Base-by-base conservation (phyloP, 2,888 invertebrate genomes). In the Diarsia dahlii region DNA sequence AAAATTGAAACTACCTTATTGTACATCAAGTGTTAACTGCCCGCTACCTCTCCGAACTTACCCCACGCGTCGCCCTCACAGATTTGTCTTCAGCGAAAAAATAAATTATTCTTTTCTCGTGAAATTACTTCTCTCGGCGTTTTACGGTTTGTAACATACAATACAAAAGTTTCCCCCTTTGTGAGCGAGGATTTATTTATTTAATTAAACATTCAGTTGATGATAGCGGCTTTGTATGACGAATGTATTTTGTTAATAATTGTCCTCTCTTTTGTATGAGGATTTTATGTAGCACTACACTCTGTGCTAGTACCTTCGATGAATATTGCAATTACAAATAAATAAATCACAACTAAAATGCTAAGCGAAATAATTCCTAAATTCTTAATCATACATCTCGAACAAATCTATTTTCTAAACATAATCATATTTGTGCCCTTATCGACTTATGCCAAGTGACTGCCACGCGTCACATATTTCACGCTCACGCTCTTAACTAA, bases 71-170 rank as follows among this genome's bases (percentile, higher is more conserved):
- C 50, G 20, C 20, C 20, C 62, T 74, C 74, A 65, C 66, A 81
- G 76, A 84, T 84, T 84, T 84, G 75, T 86, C 82, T 84, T 78
- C 78, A 80, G 73, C 66, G 75, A 80, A 82, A 85, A 87, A 84
- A 87, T 80, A 84, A 84, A 84, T 87, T 79, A 87, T 84, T 81
- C 79, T 85, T 87, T 87, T 78, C 82, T 78, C 71, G 66, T 79
- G 67, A 80, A 87, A 87, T 88, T 88, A 87, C 86, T 84, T 86
- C 75, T 81, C 60, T 77, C 70, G 63, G 72, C 82, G 66, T 84
- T 87, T 78, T 80, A 80, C 76, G 72, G 71, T 76, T 79, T 77
- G 68, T 75, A 78, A 84, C 77, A 80, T 77, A 76, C 81, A 77
- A 77, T 80, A 86, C 84, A 85, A 71, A 73, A 80, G 66, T 66